Base-by-base conservation (phyloP, 2,797 vertebrate species). In the Micropoecilia bifurca region DNA sequence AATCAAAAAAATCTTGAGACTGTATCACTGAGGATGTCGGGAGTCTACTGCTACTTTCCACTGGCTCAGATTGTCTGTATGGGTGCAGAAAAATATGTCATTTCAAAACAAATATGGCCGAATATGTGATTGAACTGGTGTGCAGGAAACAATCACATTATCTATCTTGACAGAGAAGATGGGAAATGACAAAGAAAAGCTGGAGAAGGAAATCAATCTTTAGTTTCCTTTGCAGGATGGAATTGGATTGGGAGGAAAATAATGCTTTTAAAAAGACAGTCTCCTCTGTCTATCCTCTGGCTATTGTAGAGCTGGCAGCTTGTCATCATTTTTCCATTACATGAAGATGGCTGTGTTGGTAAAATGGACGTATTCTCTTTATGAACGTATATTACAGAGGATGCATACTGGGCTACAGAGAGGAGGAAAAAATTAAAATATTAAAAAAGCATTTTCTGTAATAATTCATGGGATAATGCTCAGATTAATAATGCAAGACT, bases 201-300 rank as follows among this genome's bases (percentile, higher is more conserved):
- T 59, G 0, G 73, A 78, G 71, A 87, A 80, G 87, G 73, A 83
- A 90, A 92, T 90, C 84, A 85, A 88, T 92, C 68, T 86, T 80
- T 73, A 74, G 82, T 82, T 85, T 88, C 63, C 81, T 71, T 78
- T 75, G 86, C 61, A 45, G 80, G 87, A 84, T 73, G 46, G 73
- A 91, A 93, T 90, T 90, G 88, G 87, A 90, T 90, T 92, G 89
- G 59, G 81, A 77, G 47, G 53, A 83, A 85, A 82, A 81, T 80
- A 77, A 82, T 69, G 68, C 63, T 50, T 85, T 87, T 77, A 72
- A 86, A 80, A 77, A 73, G 74, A 77, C 82, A 86, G 74, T 30
- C 63, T 68, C 76, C 3, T 4, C 45, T 72, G 43, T 79, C 4
- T 39, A 5, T 25, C 63, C 74, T 78, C 3, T 3, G 69, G 74